Evolutionary conservation across 2,113 vertebrate genomes (phyloP).

Genomic region (Spea bombifrons): DNA sequence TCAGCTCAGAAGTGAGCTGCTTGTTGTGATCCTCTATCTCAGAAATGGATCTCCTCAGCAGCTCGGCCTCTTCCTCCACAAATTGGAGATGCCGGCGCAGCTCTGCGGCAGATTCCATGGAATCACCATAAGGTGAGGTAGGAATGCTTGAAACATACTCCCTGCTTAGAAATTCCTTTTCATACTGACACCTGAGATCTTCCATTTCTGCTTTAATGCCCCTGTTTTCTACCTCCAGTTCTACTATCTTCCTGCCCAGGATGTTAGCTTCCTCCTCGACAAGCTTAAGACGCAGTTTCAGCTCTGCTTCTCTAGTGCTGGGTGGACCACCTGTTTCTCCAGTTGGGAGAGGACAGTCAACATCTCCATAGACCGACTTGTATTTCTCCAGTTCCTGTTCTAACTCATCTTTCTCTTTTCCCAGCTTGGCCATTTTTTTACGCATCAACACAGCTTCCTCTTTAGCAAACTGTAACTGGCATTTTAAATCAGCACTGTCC

Average conservation of each 20-base stretch:
- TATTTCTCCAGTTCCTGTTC: slow-evolving; percentile 97
- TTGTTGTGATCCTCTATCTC: slow-evolving; percentile 97
- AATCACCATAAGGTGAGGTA: slow-evolving; percentile 85
- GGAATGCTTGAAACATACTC: slow-evolving; percentile 87
- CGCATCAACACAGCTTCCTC: slow-evolving; percentile 92
- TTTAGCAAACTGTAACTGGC: slow-evolving; percentile 96
- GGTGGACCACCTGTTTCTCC: slow-evolving; percentile 86
- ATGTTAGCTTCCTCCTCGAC: slow-evolving; percentile 98
- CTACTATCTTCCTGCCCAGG: slow-evolving; percentile 92
- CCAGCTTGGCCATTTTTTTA: slow-evolving; percentile 95
- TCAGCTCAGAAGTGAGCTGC: slow-evolving; percentile 86
- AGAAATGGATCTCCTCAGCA: slow-evolving; percentile 87
- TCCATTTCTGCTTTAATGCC: slow-evolving; percentile 94
- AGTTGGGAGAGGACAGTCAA: slow-evolving; percentile 85
- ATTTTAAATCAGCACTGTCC: slow-evolving; percentile 92
- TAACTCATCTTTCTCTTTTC: slow-evolving; percentile 87
- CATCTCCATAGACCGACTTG: slow-evolving; percentile 89
- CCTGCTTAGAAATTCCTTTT: slow-evolving; percentile 80
- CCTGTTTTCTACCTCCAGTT: slow-evolving; percentile 95
- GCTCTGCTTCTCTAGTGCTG: slow-evolving; percentile 89
- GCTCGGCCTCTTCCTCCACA: slow-evolving; percentile 93
- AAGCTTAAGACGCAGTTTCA: slow-evolving; percentile 89
- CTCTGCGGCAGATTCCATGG: slow-evolving; percentile 81
- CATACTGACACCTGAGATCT: slow-evolving; percentile 87
- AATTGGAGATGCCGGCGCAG: slow-evolving; percentile 92